Percentiles rank a stretch among this genome's conserved stretches.
These are phyloP conservation scores for Gasterosteus aculeatus DNA, from an alignment of 2,113 vertebrate genomes.

Conservation along the genomic window DNA sequence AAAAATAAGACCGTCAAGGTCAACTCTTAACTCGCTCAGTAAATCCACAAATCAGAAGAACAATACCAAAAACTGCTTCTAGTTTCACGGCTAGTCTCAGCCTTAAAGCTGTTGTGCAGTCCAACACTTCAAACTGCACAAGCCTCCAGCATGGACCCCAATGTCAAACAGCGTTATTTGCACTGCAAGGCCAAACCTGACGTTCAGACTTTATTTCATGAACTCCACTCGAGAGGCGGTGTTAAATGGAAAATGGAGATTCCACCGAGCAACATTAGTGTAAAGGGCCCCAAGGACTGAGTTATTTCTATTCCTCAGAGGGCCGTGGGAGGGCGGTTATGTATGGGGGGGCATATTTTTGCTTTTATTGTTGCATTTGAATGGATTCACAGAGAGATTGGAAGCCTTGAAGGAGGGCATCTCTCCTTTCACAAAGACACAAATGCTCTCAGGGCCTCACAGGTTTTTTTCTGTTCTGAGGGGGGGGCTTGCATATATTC, in stretches of 20 bases:
- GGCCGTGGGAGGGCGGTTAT: slow-evolving; percentile 48
- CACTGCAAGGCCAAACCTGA: slow-evolving; percentile 22
- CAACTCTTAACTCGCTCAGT: not conserved
- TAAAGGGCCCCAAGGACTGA: slow-evolving; percentile 34
- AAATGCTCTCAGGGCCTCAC: slow-evolving; percentile 54
- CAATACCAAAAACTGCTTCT: slow-evolving; percentile 5
- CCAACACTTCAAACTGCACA: slow-evolving; percentile 12
- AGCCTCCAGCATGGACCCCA: slow-evolving; percentile 14
- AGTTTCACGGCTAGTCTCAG: not conserved
- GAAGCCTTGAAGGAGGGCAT: slow-evolving; percentile 59
- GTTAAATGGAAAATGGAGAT: slow-evolving; percentile 54
- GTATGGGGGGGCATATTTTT: slow-evolving; percentile 55
- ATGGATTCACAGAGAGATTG: slow-evolving; percentile 62
- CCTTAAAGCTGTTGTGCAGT: slow-evolving; percentile 16
- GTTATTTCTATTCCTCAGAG: slow-evolving; percentile 37
- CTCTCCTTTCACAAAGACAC: slow-evolving; percentile 44
- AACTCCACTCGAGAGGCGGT: not conserved
- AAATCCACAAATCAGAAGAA: not conserved
- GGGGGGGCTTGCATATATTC: slow-evolving; percentile 52
- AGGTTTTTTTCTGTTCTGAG: slow-evolving; percentile 64
- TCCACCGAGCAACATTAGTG: slow-evolving; percentile 2
- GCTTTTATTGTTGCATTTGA: slow-evolving; percentile 69
- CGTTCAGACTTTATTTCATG: slow-evolving; percentile 4
- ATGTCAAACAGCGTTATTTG: slow-evolving; percentile 34
- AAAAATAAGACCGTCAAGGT: not conserved